Percentiles rank a stretch among this genome's conserved stretches.
phyloP scores from a whole-genome alignment of 1,140 invertebrate species.

The Drosophila ohnishii region DNA sequence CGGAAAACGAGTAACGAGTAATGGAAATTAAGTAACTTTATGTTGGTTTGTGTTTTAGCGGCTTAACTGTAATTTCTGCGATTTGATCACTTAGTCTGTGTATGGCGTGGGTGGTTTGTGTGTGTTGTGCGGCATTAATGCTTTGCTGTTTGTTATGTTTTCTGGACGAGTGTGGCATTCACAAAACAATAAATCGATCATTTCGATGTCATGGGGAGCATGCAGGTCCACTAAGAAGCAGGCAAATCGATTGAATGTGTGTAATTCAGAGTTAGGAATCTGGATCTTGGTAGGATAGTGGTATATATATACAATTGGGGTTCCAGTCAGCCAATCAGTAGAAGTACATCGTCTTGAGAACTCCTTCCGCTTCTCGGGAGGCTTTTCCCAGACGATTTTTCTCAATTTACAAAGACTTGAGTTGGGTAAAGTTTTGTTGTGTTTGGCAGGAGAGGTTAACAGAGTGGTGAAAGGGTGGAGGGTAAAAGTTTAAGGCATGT shows the following conservation, averaged over 20 bases:
- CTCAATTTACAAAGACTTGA: constrained; percentile 48
- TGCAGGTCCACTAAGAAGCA: constrained; percentile 28
- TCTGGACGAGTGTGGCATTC: constrained; percentile 24
- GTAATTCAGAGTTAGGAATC: neutral
- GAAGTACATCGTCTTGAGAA: constrained; percentile 30
- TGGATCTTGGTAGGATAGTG: neutral
- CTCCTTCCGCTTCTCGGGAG: constrained; percentile 5
- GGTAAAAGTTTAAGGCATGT: constrained; percentile 51
- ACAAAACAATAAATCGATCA: constrained; percentile 33
- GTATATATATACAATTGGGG: constrained; percentile 7
- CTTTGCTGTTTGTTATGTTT: neutral
- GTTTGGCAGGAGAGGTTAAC: constrained; percentile 27
- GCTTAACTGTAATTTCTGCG: constrained; percentile 1
- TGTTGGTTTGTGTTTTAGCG: neutral
- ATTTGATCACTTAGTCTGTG: constrained; percentile 13
- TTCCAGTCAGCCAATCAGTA: constrained; percentile 38
- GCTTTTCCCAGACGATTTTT: constrained; percentile 35
- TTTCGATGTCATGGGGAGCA: constrained; percentile 20
- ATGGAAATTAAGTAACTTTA: constrained; percentile 41
- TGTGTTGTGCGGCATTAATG: neutral
- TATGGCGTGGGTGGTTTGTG: neutral
- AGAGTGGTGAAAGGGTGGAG: neutral
- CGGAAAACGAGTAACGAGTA: constrained; percentile 50
- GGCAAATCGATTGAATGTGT: constrained; percentile 25
- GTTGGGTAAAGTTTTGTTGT: constrained; percentile 42